phyloP scores from a whole-genome alignment of 2,113 vertebrate species.

The Pterophyllum scalare region DNA sequence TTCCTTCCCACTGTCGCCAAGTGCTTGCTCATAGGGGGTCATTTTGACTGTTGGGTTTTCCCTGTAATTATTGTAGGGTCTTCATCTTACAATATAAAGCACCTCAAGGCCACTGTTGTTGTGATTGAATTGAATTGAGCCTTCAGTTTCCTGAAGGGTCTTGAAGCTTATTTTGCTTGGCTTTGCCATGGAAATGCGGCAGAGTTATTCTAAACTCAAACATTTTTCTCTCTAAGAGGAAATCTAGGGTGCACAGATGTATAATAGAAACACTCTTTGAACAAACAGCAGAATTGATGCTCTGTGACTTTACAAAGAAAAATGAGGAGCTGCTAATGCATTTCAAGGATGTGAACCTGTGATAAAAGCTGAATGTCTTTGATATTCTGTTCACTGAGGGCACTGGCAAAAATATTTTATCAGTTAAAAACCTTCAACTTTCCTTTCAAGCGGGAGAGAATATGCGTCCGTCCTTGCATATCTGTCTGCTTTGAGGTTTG shows the following conservation, averaged over 20 bases:
- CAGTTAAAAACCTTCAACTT: fast-evolving
- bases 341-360: not conserved
- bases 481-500: not conserved
- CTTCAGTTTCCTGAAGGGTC: not conserved
- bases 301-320: not conserved
- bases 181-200: not conserved
- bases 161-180: not conserved
- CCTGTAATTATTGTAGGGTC: no score
- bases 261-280: not conserved
- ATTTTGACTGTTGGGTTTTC: no score
- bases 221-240: no score
- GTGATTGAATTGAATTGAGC: not conserved
- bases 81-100: no score
- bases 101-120: no score
- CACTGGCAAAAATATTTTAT: conserved; percentile 1
- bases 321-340: not conserved
- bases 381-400: not conserved
- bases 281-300: not conserved
- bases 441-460: not conserved
- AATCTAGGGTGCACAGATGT: not conserved
- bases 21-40: no score
- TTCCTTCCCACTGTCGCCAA: no score
- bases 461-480: not conserved
- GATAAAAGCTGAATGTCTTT: not conserved
- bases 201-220: not conserved